Evolutionary conservation across 2,797 vertebrate genomes (phyloP), one percentile per base, ranked within the genome.

Genomic region (Paramormyrops hopkinsi): DNA sequence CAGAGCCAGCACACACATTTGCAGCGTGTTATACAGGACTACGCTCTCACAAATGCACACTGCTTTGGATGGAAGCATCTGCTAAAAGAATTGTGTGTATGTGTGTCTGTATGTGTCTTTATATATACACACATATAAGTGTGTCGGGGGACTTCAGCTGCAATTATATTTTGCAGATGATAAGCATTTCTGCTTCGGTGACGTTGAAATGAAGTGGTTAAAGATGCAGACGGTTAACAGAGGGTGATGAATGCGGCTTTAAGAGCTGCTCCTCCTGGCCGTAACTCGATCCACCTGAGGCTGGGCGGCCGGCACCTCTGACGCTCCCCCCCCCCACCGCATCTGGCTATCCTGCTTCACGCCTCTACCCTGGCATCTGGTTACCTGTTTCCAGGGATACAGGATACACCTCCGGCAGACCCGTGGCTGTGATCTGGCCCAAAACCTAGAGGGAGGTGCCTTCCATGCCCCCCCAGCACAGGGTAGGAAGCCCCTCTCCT

Each of bases 301-400:
- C 76, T 83, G 51, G 22, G 33, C 22, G 7, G 59, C 59, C 59
- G 8, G 22, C 59, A 62, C 59, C 59, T 62, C 8, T 3, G 56
- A n/a, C n/a, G 37, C 22, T n/a, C 19, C n/a, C 2, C 19, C 53
- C 8, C 8, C 19, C 17, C 53, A 12, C n/a, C 48, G 4, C 48
- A 51, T 76, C 69, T 54, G 69, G 17, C 7, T 51, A n/a, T 85
- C 46, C 83, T 85, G 48, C 44, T 12, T 25, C 48, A 25, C 17
- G 7, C 29, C 29, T n/a, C 50, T n/a, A 44, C 5, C 3, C n/a
- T 11, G 1, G 88, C 76, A 25, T 83, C 73, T 46, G n/a, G 94
- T 96, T 95, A 96, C 96, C 95, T 95, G 94, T 95, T 95, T 94
- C 95, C 95, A 94, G 33, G 92, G 94, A 95, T 92, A 94, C 95